phyloP scores from a whole-genome alignment of 2,797 vertebrate genomes.

The Ateles fusciceps region DNA sequence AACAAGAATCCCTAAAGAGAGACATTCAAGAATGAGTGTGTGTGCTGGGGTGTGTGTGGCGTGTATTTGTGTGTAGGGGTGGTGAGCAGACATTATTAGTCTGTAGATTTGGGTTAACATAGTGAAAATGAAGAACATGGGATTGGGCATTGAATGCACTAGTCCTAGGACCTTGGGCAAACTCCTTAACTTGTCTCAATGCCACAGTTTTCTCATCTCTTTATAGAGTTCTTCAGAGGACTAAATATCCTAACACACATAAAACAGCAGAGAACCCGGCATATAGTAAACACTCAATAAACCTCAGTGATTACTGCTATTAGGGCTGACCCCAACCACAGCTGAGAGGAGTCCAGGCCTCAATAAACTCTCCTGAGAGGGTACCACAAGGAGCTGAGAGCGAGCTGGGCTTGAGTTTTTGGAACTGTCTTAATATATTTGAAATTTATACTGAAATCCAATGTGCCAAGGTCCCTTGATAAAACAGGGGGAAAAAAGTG shows the following conservation, averaged over 20 bases:
- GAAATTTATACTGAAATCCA: slow-evolving; percentile 56
- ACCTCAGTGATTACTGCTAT: neutral
- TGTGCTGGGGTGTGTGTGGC: rapidly evolving
- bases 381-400: neutral
- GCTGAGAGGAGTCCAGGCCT: neutral
- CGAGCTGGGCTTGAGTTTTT: neutral
- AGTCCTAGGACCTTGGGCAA: neutral
- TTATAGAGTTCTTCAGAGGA: neutral
- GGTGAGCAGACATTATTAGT: rapidly evolving
- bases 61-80: too few relatives aligned
- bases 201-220: neutral
- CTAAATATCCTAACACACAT: neutral
- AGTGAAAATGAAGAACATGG: neutral
- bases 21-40: neutral
- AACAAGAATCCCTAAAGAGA: neutral
- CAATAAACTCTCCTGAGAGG: neutral
- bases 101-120: rapidly evolving
- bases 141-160: rapidly evolving
- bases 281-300: neutral
- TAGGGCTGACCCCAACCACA: neutral
- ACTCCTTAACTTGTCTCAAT: neutral
- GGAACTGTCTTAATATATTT: slow-evolving; percentile 46
- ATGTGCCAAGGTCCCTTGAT: neutral
- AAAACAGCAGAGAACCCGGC: neutral
- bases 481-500: neutral